These are phyloP conservation scores for Carollia perspicillata DNA, from an alignment of 2,113 vertebrate species.

Conservation along the genomic window DNA sequence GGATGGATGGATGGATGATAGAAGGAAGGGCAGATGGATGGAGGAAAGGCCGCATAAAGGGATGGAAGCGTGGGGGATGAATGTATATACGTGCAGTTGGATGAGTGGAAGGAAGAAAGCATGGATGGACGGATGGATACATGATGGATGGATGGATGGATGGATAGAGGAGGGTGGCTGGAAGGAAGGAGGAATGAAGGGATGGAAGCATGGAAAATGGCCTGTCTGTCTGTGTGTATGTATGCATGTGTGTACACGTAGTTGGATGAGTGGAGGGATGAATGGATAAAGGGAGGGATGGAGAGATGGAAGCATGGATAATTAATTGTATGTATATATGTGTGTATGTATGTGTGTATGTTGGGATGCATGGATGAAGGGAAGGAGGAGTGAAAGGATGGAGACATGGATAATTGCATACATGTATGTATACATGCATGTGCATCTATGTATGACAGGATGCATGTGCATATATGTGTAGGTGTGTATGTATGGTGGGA, in stretches of 20 bases:
- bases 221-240: not conserved
- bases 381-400: too few relatives aligned
- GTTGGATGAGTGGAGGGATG: not conserved
- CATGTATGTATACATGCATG: not conserved
- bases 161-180: not conserved
- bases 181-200: not conserved
- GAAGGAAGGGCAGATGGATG: not conserved
- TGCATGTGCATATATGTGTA: too few relatives aligned
- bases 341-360: not conserved
- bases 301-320: too few relatives aligned
- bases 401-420: not conserved
- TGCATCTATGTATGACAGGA: rapidly evolving
- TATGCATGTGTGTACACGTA: not conserved
- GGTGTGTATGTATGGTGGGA: not conserved
- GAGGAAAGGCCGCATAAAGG: not conserved
- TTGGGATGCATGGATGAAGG: not conserved
- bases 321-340: not conserved
- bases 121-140: not conserved
- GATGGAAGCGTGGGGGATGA: not conserved
- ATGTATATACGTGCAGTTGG: not conserved
- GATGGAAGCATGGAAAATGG: not conserved
- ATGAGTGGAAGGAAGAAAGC: not conserved
- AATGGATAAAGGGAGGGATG: not conserved
- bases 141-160: not conserved
- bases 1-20: not conserved